Conservation (phyloP, 1,140 invertebrate genomes). For the Bactericera cockerelli region DNA sequence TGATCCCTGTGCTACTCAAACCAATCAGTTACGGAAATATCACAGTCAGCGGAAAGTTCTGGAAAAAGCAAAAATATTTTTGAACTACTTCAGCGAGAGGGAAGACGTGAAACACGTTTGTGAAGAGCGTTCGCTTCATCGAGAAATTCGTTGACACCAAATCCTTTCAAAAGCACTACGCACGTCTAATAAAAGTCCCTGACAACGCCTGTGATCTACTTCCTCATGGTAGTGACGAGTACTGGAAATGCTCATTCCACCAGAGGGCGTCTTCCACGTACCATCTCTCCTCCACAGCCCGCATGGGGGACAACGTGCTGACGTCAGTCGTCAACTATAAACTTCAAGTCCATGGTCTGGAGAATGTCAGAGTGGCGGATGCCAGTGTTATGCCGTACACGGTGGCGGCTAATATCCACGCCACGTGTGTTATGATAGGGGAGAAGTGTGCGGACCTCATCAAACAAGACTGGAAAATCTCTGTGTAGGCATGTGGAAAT, state of each 20-base stretch:
- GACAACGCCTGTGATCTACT: neutral
- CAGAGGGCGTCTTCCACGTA: neutral
- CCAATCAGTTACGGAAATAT: constrained; percentile 2
- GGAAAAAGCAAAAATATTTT: neutral
- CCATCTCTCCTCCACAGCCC: neutral
- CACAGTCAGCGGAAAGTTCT: neutral
- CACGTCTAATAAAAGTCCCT: neutral
- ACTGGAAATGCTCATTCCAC: constrained; percentile 1
- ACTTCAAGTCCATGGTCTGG: constrained; percentile 45
- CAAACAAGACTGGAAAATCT: constrained; percentile 30
- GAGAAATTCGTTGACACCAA: neutral
- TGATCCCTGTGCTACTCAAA: constrained; percentile 6
- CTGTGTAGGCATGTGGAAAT: too few species aligned
- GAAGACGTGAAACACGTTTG: neutral
- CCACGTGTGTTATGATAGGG: constrained; percentile 63
- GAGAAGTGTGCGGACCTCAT: constrained; percentile 62
- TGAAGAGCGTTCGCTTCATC: neutral
- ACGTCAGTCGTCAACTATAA: constrained; percentile 48
- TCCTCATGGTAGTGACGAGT: neutral
- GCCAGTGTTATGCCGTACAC: constrained; percentile 57
- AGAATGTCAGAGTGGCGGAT: constrained; percentile 46
- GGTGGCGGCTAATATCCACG: constrained; percentile 59
- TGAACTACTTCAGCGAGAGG: neutral
- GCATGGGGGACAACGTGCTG: neutral
- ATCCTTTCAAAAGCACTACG: neutral